Percentiles rank a stretch among this genome's conserved stretches.
phyloP scores from a whole-genome alignment of 2,888 invertebrate species.

The Dasypogon diadema region DNA sequence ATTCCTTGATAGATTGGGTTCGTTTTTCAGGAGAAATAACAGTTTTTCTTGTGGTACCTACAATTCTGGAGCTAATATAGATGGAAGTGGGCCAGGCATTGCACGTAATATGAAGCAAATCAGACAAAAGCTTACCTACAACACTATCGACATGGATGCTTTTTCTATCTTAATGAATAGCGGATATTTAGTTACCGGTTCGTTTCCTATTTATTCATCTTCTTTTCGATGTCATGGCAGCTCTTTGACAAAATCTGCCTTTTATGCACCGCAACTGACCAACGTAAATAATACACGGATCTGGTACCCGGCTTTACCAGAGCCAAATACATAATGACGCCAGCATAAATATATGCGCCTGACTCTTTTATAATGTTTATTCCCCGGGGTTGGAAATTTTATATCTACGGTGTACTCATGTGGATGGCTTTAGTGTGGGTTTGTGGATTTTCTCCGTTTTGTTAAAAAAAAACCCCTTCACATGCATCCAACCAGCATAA shows the following conservation, averaged over 20 bases:
- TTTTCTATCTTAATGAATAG: not conserved
- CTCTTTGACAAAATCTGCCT: conserved; percentile 2
- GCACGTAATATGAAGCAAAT: no score
- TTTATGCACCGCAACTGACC: conserved; percentile 17
- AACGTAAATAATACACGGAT: conserved; percentile 28
- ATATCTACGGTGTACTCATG: conserved; percentile 34
- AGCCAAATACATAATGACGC: conserved; percentile 43
- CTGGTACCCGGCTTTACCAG: not conserved
- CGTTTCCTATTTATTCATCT: not conserved
- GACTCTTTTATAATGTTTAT: conserved; percentile 50
- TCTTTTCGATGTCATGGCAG: not conserved
- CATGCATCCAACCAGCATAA: conserved; percentile 15
- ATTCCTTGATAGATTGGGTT: no score
- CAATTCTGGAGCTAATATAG: no score
- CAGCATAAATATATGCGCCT: conserved; percentile 47
- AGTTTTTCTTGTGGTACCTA: not conserved
- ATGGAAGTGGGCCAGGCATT: no score
- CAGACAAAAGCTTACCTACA: no score
- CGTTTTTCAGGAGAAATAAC: not conserved
- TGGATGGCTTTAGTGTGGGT: conserved; percentile 23
- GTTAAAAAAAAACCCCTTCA: conserved; percentile 18
- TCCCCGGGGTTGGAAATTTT: conserved; percentile 29
- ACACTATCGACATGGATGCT: no score
- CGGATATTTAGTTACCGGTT: not conserved
- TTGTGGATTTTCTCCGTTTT: conserved; percentile 34